Percentiles rank a stretch among this genome's conserved stretches.
Conservation (phyloP, 2,797 vertebrate species). For the Nasua narica region DNA sequence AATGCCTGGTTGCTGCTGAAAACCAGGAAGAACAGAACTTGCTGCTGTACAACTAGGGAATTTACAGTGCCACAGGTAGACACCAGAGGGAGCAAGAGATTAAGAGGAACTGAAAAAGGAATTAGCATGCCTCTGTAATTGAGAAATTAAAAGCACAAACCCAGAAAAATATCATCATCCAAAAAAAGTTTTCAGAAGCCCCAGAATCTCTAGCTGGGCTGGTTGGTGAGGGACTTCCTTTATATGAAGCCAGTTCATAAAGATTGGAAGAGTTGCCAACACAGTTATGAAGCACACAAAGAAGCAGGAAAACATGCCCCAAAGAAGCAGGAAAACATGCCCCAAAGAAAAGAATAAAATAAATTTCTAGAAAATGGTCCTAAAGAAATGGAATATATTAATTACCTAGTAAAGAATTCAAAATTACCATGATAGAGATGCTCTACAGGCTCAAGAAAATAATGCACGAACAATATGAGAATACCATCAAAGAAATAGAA, state of each 20-base stretch:
- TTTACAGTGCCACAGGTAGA: not conserved
- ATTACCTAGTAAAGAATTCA: not conserved
- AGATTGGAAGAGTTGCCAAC: not conserved
- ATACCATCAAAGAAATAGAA: not conserved
- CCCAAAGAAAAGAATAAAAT: not conserved
- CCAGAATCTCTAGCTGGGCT: not conserved
- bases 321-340: not conserved
- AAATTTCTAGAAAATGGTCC: not conserved
- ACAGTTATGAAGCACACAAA: not conserved
- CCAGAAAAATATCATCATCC: not conserved
- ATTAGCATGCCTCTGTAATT: not conserved
- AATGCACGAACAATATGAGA: not conserved
- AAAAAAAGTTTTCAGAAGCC: not conserved
- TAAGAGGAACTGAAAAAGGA: not conserved
- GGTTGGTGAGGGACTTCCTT: not conserved
- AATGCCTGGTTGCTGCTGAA: not conserved
- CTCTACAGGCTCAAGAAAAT: not conserved
- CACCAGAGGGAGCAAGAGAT: not conserved
- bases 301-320: not conserved
- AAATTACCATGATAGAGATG: not conserved
- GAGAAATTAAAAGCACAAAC: not conserved
- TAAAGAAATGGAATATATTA: not conserved
- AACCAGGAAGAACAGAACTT: not conserved
- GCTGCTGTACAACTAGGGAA: not conserved
- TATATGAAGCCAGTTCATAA: not conserved